These are phyloP conservation scores for Cathartes aura DNA, from an alignment of 2,113 vertebrate genomes.

Conservation along the genomic window DNA sequence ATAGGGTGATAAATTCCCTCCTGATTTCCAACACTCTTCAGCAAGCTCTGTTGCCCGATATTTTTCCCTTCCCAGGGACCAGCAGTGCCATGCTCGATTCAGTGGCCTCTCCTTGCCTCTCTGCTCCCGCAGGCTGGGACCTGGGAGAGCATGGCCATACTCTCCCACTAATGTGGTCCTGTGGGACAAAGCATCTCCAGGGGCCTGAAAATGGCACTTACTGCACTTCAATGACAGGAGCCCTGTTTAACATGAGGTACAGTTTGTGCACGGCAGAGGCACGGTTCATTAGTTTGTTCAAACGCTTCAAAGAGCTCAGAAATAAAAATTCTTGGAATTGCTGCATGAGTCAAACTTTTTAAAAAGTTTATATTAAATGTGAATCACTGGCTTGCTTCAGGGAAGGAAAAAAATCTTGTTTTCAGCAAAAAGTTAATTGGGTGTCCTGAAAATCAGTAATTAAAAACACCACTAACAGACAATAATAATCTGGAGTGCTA, in stretches of 20 bases:
- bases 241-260: background rate
- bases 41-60: background rate
- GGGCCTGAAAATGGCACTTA: background rate
- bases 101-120: background rate
- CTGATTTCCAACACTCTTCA: background rate
- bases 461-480: slow-evolving; percentile 32
- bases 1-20: background rate
- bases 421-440: slow-evolving; percentile 34
- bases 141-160: fast-evolving
- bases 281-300: background rate
- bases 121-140: background rate
- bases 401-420: background rate
- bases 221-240: background rate
- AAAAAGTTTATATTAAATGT: background rate
- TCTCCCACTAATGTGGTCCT: fast-evolving
- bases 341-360: background rate
- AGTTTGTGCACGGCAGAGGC: background rate
- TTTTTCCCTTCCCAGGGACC: background rate
- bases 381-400: background rate
- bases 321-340: slow-evolving; percentile 4
- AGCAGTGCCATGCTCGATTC: fast-evolving
- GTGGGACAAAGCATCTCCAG: background rate
- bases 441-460: slow-evolving; percentile 23
- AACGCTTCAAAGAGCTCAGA: background rate
- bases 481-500: background rate